Evolutionary conservation across 2,888 invertebrate genomes (phyloP).

Genomic region (Priocnemis perturbator): DNA sequence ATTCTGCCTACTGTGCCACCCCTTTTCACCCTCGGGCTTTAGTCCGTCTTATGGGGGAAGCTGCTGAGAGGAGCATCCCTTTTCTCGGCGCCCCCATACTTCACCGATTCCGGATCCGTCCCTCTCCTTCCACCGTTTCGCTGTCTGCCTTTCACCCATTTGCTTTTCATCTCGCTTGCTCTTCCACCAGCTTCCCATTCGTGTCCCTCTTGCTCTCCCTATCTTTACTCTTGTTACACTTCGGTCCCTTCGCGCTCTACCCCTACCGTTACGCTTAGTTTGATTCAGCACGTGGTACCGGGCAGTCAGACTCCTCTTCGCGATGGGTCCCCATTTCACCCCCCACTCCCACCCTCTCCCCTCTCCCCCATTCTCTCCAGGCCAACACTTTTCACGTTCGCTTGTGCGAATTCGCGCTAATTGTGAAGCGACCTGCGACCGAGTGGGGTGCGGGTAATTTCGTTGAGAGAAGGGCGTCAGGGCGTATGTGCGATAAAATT

Average conservation of each 20-base stretch:
- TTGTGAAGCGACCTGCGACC: slow-evolving; percentile 30
- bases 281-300: slow-evolving; percentile 59
- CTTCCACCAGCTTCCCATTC: neutral
- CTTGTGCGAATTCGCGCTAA: slow-evolving; percentile 46
- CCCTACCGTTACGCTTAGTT: slow-evolving; percentile 60
- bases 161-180: too few species aligned
- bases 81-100: slow-evolving; percentile 49
- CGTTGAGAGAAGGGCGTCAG: too few species aligned
- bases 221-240: slow-evolving; percentile 54
- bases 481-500: too few species aligned
- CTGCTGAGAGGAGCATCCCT: slow-evolving; percentile 57
- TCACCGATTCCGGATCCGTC: slow-evolving; percentile 32
- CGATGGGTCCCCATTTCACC: slow-evolving; percentile 9
- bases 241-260: slow-evolving; percentile 43
- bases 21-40: slow-evolving; percentile 35
- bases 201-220: slow-evolving; percentile 16
- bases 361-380: neutral
- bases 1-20: neutral
- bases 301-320: slow-evolving; percentile 41
- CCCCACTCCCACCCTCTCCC: neutral
- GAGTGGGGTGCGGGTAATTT: slow-evolving; percentile 7
- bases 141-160: slow-evolving; percentile 1
- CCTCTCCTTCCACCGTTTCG: slow-evolving; percentile 22
- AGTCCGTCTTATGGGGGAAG: slow-evolving; percentile 40
- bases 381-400: slow-evolving; percentile 42